A percentile compares a stretch with the other conserved stretches of the same genome.
These are phyloP conservation scores for Bufotes viridis DNA, from an alignment of 2,797 vertebrate species.

Conservation along the genomic window DNA sequence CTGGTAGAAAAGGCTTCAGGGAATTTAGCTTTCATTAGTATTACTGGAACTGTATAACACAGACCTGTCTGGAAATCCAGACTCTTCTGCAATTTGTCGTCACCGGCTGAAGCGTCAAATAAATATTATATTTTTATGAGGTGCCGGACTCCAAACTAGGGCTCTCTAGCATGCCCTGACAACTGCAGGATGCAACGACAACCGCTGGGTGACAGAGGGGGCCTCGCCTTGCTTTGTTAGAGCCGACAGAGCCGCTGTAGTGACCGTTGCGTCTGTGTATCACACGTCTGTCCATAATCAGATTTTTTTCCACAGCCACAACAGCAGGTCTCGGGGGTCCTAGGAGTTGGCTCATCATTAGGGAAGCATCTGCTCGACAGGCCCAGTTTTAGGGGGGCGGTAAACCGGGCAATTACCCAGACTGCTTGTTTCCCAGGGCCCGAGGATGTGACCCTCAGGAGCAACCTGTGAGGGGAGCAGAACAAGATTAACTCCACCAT, in stretches of 20 bases:
- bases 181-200: too few species aligned
- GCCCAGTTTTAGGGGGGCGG: background rate
- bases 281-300: background rate
- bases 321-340: too few species aligned
- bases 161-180: too few species aligned
- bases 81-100: background rate
- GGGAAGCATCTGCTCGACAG: background rate
- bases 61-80: background rate
- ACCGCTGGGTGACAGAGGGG: too few species aligned
- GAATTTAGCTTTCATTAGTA: background rate
- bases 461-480: too few species aligned
- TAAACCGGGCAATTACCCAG: background rate
- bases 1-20: background rate
- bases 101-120: background rate
- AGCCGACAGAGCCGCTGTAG: too few species aligned
- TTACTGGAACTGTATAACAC: background rate
- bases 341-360: background rate
- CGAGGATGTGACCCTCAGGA: too few species aligned
- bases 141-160: too few species aligned
- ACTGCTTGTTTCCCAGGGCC: background rate
- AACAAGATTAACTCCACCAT: too few species aligned
- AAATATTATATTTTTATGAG: too few species aligned
- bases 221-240: too few species aligned
- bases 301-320: too few species aligned
- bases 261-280: background rate